Percentiles rank a stretch among this genome's conserved stretches.
phyloP scores from a whole-genome alignment of 2,113 vertebrate genomes.

The Eurystomus gularis region DNA sequence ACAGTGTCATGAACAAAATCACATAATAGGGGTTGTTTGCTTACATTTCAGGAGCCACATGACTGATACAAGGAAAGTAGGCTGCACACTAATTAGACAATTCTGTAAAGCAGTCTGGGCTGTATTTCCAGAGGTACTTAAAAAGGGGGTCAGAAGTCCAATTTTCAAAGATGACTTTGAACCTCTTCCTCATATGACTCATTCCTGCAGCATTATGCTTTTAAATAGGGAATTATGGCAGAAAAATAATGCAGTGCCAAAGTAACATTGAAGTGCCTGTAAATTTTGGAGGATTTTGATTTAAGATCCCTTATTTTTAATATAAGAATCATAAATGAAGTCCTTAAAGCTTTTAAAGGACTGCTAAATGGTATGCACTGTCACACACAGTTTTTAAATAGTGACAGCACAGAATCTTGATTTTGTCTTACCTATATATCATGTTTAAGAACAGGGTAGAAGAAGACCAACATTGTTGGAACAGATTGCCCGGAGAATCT shows the following conservation, averaged over 20 bases:
- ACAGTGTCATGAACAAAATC: not conserved
- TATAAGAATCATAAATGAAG: not conserved
- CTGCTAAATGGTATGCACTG: fast-evolving
- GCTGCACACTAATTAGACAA: not conserved
- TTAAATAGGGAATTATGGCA: not conserved
- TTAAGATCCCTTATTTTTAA: not conserved
- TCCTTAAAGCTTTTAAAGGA: not conserved
- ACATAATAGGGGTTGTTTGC: not conserved
- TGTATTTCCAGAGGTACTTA: not conserved
- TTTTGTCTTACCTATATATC: not conserved
- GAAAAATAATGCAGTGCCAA: not conserved
- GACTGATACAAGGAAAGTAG: not conserved
- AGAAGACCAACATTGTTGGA: not conserved
- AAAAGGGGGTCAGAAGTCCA: not conserved
- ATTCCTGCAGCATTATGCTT: not conserved
- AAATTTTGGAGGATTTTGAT: not conserved
- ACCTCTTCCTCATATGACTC: not conserved
- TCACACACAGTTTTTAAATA: not conserved
- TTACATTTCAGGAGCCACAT: not conserved
- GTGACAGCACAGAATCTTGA: not conserved
- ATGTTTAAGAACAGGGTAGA: not conserved
- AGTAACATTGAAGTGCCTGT: not conserved
- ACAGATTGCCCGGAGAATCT: not conserved
- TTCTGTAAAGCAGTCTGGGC: not conserved
- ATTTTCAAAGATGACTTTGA: not conserved